Conservation (phyloP, 2,888 invertebrate genomes). For the Sinohyriopsis cumingii region DNA sequence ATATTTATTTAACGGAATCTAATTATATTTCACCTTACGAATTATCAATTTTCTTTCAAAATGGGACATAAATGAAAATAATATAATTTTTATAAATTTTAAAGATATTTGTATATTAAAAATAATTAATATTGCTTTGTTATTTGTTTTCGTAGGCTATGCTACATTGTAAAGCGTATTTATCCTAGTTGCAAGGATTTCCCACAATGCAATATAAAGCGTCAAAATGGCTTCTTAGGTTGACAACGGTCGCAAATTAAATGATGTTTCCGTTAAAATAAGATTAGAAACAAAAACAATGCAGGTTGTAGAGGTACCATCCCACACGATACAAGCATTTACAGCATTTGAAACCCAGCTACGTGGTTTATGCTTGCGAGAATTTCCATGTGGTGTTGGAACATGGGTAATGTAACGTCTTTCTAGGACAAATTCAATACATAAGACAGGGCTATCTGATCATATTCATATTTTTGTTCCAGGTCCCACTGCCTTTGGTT, state of each 20-base stretch:
- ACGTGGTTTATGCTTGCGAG: conserved; percentile 63
- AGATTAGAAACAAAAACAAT: conserved; percentile 24
- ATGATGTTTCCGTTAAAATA: background rate
- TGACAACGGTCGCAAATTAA: conserved; percentile 35
- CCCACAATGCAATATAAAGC: conserved; percentile 23
- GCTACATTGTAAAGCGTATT: no score
- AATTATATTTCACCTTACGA: no score
- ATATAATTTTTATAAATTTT: no score
- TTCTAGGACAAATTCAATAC: no score
- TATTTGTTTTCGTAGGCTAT: conserved; percentile 39
- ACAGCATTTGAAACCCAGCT: conserved; percentile 64
- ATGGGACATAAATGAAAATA: no score
- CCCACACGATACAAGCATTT: conserved; percentile 49
- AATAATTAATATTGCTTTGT: background rate
- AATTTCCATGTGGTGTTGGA: conserved; percentile 70
- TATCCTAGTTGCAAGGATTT: no score
- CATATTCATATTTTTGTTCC: background rate
- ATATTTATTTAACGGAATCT: background rate
- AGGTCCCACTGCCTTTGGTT: no score
- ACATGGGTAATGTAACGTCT: conserved; percentile 58
- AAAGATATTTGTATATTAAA: background rate
- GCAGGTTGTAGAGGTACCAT: conserved; percentile 14
- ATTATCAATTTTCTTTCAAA: conserved; percentile 14
- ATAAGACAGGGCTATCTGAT: background rate
- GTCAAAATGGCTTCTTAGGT: conserved; percentile 56